Evolutionary conservation across 2,797 vertebrate genomes (phyloP), one percentile per base, ranked within the genome.

Genomic region (Rhinophrynus dorsalis): DNA sequence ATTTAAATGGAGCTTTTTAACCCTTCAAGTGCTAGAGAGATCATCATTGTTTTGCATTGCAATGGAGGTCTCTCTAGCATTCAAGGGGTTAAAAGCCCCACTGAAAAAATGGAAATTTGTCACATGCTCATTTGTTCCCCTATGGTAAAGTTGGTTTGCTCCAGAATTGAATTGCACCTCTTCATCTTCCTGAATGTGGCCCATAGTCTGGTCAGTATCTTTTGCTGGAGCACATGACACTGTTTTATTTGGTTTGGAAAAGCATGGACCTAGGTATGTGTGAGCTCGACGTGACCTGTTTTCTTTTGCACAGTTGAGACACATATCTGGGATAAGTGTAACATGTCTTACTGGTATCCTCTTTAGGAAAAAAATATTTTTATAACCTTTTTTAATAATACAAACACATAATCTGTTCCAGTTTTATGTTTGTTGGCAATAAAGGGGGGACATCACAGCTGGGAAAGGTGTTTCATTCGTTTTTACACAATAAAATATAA

Each of bases 391-490:
- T 17, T 21, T n/a, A n/a, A 37, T 38, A 32, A 42, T 61, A 29
- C 44, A 69, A 54, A 24, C 47, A 27, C 11, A 23, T 21, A 24
- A 45, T 51, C 50, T 27, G 3, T 26, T 32, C n/a, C n/a, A n/a
- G n/a, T 58, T 56, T 68, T 68, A 50, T 60, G 45, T 59, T 40
- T 38, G 32, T 67, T 68, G 67, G 56, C 45, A 29, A 13, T 61
- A 52, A 50, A 23, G 8, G 23, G 35, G 35, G 44, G 67, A 50
- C 47, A 50, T 44, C 26, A 30, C 45, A 52, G 67, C 33, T 33
- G 47, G n/a, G 56, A 18, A 47, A 30, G 67, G 26, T 10, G 47
- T 50, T 38, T 29, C 32, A 2, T 20, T 66, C 30, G 21, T 17
- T 17, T 44, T 24, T 47, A 47, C n/a, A 8, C 20, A 15, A 27